A percentile compares a stretch with the other conserved stretches of the same genome.
These are phyloP conservation scores for Trematomus loennbergii DNA, from an alignment of 2,113 vertebrate species.

Conservation along the genomic window DNA sequence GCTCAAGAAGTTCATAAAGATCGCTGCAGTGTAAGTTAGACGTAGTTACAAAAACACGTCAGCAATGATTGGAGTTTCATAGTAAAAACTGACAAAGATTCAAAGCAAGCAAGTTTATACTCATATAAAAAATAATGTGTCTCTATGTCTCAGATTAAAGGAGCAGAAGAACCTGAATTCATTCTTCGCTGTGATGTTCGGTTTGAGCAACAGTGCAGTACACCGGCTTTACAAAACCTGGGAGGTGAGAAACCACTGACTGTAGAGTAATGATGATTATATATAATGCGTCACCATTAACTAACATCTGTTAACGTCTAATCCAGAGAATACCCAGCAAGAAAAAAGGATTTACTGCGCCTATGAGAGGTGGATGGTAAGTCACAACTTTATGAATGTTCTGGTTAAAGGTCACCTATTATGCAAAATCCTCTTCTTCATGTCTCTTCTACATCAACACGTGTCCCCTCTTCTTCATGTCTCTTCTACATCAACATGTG, in stretches of 20 bases:
- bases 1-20: conserved; percentile 96
- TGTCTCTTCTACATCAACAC: too few relatives aligned
- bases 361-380: conserved; percentile 93
- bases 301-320: conserved; percentile 1
- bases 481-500: too few relatives aligned
- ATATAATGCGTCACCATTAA: background rate
- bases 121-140: too few relatives aligned
- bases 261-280: background rate
- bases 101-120: too few relatives aligned
- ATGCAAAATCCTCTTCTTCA: too few relatives aligned
- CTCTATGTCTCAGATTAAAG: conserved; percentile 87
- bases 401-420: too few relatives aligned
- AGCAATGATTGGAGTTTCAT: too few relatives aligned
- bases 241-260: conserved; percentile 86
- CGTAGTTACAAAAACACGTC: too few relatives aligned
- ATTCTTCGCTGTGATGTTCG: conserved; percentile 97
- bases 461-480: too few relatives aligned
- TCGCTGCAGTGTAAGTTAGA: conserved; percentile 89
- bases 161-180: conserved; percentile 96
- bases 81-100: too few relatives aligned
- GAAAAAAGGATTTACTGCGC: conserved; percentile 89
- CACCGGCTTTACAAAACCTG: conserved; percentile 93
- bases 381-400: conserved; percentile 16
- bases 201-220: conserved; percentile 92
- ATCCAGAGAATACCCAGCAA: conserved; percentile 91